Evolutionary conservation across 2,113 vertebrate species (phyloP).

Genomic region (Mystacornis crossleyi): DNA sequence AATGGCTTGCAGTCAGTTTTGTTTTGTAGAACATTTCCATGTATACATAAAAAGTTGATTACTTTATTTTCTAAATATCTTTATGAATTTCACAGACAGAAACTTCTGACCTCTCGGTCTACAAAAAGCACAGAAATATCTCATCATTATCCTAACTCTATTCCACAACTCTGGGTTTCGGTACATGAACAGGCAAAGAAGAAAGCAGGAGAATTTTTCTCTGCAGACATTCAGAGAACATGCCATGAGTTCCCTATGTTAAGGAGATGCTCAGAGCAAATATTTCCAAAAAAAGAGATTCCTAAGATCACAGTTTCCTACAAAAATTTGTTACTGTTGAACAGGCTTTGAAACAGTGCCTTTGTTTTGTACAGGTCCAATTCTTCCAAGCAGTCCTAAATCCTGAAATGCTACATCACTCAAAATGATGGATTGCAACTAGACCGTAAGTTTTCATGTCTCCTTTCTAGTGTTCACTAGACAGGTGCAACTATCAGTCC

Average conservation of each 20-base stretch:
- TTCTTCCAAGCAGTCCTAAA: background rate
- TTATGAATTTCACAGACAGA: background rate
- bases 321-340: background rate
- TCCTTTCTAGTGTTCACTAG: background rate
- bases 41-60: background rate
- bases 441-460: background rate
- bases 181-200: background rate
- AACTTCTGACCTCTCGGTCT: background rate
- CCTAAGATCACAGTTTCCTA: background rate
- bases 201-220: background rate
- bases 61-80: background rate
- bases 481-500: background rate
- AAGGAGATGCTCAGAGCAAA: background rate
- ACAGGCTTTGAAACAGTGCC: background rate
- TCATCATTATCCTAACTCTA: background rate
- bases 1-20: background rate
- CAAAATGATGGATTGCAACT: background rate
- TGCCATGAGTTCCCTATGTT: background rate
- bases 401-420: background rate
- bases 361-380: background rate
- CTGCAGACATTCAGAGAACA: background rate
- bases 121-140: background rate
- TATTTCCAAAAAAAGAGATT: background rate
- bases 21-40: background rate
- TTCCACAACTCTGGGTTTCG: background rate